phyloP scores from a whole-genome alignment of 2,888 invertebrate genomes.

The Ramazzottius varieornatus region DNA sequence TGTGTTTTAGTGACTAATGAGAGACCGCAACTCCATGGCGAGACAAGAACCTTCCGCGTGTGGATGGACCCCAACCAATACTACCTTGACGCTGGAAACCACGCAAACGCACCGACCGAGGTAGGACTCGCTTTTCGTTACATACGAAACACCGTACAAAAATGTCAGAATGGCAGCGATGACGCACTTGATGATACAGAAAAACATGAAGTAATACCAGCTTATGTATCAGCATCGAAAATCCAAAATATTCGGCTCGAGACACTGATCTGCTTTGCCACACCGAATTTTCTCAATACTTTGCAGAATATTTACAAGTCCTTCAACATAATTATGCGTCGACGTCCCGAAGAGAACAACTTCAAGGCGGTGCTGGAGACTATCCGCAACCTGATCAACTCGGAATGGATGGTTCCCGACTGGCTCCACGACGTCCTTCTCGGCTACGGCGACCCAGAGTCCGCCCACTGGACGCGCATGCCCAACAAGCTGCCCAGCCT shows the following conservation, averaged over 20 bases:
- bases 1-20: conserved; percentile 43
- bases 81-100: no score
- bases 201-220: no score
- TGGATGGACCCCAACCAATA: conserved; percentile 94
- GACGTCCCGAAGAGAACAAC: conserved; percentile 99
- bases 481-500: conserved; percentile 50
- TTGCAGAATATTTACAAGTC: conserved; percentile 48
- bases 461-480: conserved; percentile 84
- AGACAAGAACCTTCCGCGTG: conserved; percentile 66
- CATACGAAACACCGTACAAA: no score
- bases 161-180: no score
- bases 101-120: no score
- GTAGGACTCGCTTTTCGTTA: no score
- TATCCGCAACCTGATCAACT: conserved; percentile 93
- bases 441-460: conserved; percentile 88
- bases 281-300: neutral
- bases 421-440: conserved; percentile 89
- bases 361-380: conserved; percentile 98
- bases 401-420: conserved; percentile 81
- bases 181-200: no score
- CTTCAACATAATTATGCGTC: conserved; percentile 82
- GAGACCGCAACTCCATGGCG: conserved; percentile 56
- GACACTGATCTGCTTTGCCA: no score
- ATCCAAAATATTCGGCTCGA: no score
- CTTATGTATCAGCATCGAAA: no score